Evolutionary conservation across 2,888 invertebrate genomes (phyloP), one percentile per base, ranked within the genome.

Genomic region (Julus scandinavius): DNA sequence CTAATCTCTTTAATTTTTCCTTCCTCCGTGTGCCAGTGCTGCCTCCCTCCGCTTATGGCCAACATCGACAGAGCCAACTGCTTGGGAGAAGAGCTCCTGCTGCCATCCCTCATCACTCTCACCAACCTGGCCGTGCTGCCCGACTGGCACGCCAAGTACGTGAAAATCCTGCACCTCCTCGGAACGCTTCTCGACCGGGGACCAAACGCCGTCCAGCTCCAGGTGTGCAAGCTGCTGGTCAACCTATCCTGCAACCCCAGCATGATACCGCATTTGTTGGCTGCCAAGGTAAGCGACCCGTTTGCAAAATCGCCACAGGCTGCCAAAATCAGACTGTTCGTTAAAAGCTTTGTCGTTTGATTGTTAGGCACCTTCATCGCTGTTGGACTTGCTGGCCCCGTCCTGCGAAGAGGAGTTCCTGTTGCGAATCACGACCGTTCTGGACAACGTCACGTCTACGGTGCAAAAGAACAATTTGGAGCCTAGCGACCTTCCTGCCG

Each of bases 231-330:
- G 90, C 92, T 94, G 50, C 92, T 94, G 83, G 94, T 94, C 88
- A 94, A 94, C 91, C 91, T 94, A 6, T 94, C 94, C 13, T 93
- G 94, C 89, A 94, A 94, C 91, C 92, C 93, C 89, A 93, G 93
- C 89, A 93, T 94, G 93, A 93, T 94, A 85, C 94, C 94, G 9
- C 93, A 93, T 90, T 92, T 94, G 63, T 91, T 94, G 86, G 94
- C 94, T 89, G 94, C 94, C 83, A 93, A 94, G 93, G 94, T 94
- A 91, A 90, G 58, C 15, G 45, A 45, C 1, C 2, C 13, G 50
- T 49, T 54, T 86, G 0, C n/a, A 29, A 54, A 58, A n/a, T 58
- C 4, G 54, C 2, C 38, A 40, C 13, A 0, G 83, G 11, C 15
- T 83, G n/a, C 2, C 45, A 15, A 85, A 85, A 85, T 38, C 29